Evolutionary conservation across 2,113 vertebrate species (phyloP), one percentile per base, ranked within the genome.

Genomic region (Corythornis cristatus): DNA sequence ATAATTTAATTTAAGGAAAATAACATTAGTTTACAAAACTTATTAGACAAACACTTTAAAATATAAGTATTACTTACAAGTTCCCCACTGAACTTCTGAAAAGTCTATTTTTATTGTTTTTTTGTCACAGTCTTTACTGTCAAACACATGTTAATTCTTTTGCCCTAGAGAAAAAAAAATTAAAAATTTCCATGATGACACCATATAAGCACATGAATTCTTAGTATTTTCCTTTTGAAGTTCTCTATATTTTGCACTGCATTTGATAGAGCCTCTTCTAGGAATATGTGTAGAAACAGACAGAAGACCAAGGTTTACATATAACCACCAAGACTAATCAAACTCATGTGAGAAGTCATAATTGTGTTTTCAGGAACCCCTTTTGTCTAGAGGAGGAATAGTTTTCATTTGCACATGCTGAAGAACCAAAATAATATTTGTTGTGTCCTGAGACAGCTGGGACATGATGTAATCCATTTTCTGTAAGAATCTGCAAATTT

Each of bases 31-130:
- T 97, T 37, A 37, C 37, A 9, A 37, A 37, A 37, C 37, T 37
- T 96, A 68, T 97, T 98, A 97, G 93, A 96, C 93, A 96, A 97
- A 97, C 84, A 87, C 86, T 93, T 93, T 64, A 88, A 95, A 97
- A 91, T 64, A 85, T 64, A 29, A 84, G 94, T 93, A 95, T 56
- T 56, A 93, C 96, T 93, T 93, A 77, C 83, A 92, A 95, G 20
- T 93, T 97, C 68, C 72, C 77, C 83, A 89, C 56, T 74, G 79
- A 96, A 71, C 82, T 93, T 96, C 61, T 87, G 90, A 91, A 96
- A 97, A 96, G 37, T 11, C 37, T 94, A 95, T 94, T 96, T 95
- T 93, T 95, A 86, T 88, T 74, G 92, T 91, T 95, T 92, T 46
- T 86, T 87, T 96, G 33, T 22, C 21, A 28, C 15, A 58, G n/a